Evolutionary conservation across 2,797 vertebrate species (phyloP).

Genomic region (Parauchenoglanis ngamensis): DNA sequence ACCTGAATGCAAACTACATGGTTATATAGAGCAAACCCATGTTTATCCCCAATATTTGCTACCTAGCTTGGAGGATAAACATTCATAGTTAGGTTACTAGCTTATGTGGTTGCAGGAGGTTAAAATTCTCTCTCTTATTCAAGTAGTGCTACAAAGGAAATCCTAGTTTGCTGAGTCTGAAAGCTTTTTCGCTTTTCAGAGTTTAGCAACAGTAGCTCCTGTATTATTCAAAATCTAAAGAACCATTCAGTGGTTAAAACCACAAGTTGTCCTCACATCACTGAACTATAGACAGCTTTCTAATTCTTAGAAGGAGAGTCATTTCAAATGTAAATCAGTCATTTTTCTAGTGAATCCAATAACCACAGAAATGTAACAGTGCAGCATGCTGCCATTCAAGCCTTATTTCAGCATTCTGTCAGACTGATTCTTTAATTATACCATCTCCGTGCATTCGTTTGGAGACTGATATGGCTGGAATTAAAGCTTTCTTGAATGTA

Average conservation of each 20-base stretch:
- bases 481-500: constrained; percentile 12
- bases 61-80: background rate
- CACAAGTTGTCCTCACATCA: background rate
- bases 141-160: background rate
- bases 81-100: background rate
- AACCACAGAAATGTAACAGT: constrained; percentile 6
- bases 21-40: background rate
- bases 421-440: constrained; percentile 15
- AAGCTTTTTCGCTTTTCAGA: background rate
- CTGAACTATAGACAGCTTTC: background rate
- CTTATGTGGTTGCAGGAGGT: background rate
- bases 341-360: background rate
- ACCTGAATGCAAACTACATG: background rate
- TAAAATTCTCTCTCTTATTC: background rate
- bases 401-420: background rate
- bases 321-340: constrained; percentile 12
- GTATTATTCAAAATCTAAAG: background rate
- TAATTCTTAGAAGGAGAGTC: background rate
- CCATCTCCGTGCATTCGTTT: background rate
- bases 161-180: background rate
- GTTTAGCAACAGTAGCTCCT: background rate
- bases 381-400: background rate
- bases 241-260: background rate
- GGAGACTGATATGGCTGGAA: constrained; percentile 20
- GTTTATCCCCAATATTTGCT: background rate